phyloP scores from a whole-genome alignment of 2,888 invertebrate species.

The Ligdia adustata region DNA sequence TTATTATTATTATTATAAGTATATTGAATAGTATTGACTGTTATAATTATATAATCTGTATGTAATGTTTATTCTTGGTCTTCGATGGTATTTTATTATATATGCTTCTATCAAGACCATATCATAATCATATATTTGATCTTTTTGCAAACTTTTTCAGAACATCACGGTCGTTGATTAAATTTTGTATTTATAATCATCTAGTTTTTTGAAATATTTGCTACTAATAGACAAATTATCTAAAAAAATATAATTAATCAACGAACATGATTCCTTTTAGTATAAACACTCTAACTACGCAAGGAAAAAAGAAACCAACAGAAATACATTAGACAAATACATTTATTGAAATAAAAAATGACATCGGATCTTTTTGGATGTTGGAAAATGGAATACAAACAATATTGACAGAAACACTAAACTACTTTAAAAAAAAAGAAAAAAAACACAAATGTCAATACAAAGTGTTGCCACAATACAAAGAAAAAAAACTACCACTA shows the following conservation, averaged over 20 bases:
- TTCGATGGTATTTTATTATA: no score
- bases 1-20: no score
- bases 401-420: conserved; percentile 81
- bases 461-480: conserved; percentile 66
- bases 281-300: neutral
- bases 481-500: conserved; percentile 61
- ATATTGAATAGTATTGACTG: no score
- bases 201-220: no score
- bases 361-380: conserved; percentile 75
- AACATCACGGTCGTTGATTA: no score
- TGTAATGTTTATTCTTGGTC: no score
- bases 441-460: conserved; percentile 65
- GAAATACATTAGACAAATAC: conserved; percentile 61
- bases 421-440: conserved; percentile 68
- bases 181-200: no score
- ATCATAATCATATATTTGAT: no score
- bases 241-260: neutral
- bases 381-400: conserved; percentile 74
- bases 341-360: conserved; percentile 84
- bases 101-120: no score
- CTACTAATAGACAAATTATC: neutral
- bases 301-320: conserved; percentile 55
- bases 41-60: no score
- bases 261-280: neutral
- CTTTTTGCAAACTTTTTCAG: no score